phyloP scores from a whole-genome alignment of 2,888 invertebrate genomes.

The Gymnoscelis rufifasciata region DNA sequence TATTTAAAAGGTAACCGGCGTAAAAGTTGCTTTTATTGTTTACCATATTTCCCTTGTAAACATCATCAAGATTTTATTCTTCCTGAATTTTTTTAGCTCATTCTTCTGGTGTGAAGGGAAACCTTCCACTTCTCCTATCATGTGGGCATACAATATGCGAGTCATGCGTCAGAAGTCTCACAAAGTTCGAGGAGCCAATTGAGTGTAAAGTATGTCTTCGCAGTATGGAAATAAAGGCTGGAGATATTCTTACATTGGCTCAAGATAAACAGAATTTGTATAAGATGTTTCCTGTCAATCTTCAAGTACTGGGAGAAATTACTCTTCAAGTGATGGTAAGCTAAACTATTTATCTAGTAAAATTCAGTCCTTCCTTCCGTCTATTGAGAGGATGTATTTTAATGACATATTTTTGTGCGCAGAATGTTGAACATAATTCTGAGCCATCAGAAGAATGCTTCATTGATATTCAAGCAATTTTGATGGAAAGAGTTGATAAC shows the following conservation, averaged over 20 bases:
- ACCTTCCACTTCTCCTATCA: constrained; percentile 79
- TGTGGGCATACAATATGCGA: constrained; percentile 86
- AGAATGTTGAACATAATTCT: constrained; percentile 8
- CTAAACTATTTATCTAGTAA: too few relatives aligned
- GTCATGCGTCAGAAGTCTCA: constrained; percentile 72
- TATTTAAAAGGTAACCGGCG: neutral
- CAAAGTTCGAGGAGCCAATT: constrained; percentile 60
- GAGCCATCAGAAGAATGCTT: constrained; percentile 35
- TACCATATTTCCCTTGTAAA: too few relatives aligned
- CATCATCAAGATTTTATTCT: neutral
- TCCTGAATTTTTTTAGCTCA: constrained; percentile 33
- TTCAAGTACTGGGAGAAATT: constrained; percentile 61
- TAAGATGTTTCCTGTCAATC: constrained; percentile 57
- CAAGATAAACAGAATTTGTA: constrained; percentile 44
- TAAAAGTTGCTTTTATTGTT: neutral
- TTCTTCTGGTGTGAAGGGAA: constrained; percentile 39
- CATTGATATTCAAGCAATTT: constrained; percentile 49
- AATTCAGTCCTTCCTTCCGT: too few relatives aligned
- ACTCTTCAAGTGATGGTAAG: constrained; percentile 36
- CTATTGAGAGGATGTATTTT: too few relatives aligned
- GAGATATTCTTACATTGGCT: constrained; percentile 35
- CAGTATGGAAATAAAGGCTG: constrained; percentile 41
- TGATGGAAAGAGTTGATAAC: constrained; percentile 30
- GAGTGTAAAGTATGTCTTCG: constrained; percentile 71
- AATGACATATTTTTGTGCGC: neutral